These are phyloP conservation scores for Diorhabda carinulata DNA, from an alignment of 1,140 invertebrate species.

Conservation along the genomic window DNA sequence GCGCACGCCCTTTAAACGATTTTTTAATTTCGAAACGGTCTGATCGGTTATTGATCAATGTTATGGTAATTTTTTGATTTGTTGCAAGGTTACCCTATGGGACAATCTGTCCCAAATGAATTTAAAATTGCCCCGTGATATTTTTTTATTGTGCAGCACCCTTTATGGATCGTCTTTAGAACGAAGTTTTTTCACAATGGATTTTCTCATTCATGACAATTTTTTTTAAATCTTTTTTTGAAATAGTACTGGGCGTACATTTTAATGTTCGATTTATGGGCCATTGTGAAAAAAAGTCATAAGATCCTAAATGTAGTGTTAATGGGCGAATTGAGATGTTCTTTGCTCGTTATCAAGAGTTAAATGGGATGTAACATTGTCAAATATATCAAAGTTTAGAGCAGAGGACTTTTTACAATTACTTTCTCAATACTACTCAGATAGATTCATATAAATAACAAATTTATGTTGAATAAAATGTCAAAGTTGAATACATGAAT, in stretches of 20 bases:
- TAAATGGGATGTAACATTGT: conserved; percentile 18
- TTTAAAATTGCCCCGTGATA: conserved; percentile 18
- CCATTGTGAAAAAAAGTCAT: conserved; percentile 15
- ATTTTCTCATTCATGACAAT: conserved; percentile 17
- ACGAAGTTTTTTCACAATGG: conserved; percentile 15
- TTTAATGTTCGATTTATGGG: conserved; percentile 17
- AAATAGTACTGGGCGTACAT: conserved; percentile 18
- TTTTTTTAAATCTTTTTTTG: conserved; percentile 14
- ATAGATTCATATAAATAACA: too few relatives aligned
- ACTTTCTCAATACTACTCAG: too few relatives aligned
- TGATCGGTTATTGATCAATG: conserved; percentile 23
- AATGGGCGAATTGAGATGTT: conserved; percentile 22
- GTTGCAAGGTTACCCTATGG: conserved; percentile 17
- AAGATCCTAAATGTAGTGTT: conserved; percentile 20
- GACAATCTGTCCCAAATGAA: conserved; percentile 19
- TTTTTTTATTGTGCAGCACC: conserved; percentile 13
- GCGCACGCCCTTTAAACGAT: conserved; percentile 19
- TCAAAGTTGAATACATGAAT: too few relatives aligned
- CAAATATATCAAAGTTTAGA: conserved; percentile 8
- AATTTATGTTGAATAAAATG: too few relatives aligned
- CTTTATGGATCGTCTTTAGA: conserved; percentile 14
- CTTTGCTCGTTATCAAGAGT: conserved; percentile 17
- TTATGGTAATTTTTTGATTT: conserved; percentile 24
- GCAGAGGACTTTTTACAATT: too few relatives aligned
- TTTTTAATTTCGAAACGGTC: conserved; percentile 10